Evolutionary conservation across 2,888 invertebrate species (phyloP), one percentile per base, ranked within the genome.

Genomic region (Epinotia bilunana): DNA sequence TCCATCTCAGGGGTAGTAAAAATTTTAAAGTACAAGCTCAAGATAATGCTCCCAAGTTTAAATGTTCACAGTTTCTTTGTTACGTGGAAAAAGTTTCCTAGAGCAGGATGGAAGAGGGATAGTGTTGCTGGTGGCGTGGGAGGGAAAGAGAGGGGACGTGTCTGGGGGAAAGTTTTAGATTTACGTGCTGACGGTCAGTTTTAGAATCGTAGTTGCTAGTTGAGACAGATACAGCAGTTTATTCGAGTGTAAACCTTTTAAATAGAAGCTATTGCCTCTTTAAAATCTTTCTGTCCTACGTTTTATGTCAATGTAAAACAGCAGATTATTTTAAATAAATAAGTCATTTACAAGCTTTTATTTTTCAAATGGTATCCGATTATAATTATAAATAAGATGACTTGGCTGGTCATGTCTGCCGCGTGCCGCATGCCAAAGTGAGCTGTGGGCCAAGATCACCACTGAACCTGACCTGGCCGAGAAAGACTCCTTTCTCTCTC

Each of bases 101-200:
- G 82, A 83, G 78, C 79, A 74, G 77, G 83, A 80, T 28, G 79
- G 81, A 80, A 79, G 82, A 82, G 81, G 82, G 76, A 79, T 74
- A 49, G 33, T n/a, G 28, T 49, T 18, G 23, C 3, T 7, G 18
- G 9, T 28, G 73, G 73, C 63, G 78, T 78, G 64, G 79, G 82
- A 84, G 77, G 69, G 85, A 83, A 16, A 53, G 61, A 49, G 88
- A 87, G 80, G 82, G 77, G 83, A 82, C 80, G 82, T 84, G 83
- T 87, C 83, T 80, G 81, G 81, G 81, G 80, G 83, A 80, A 88
- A 88, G 83, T 88, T 87, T 77, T 74, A 82, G 84, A 88, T 87
- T 87, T 86, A 85, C 83, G 83, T 78, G 77, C 77, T 68, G 79
- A 81, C 80, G 83, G 84, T 83, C 84, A 83, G 81, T 86, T 85